Percentiles rank a stretch among this genome's conserved stretches.
Conservation (phyloP, 2,797 vertebrate species). For the Acipenser transmontanus region DNA sequence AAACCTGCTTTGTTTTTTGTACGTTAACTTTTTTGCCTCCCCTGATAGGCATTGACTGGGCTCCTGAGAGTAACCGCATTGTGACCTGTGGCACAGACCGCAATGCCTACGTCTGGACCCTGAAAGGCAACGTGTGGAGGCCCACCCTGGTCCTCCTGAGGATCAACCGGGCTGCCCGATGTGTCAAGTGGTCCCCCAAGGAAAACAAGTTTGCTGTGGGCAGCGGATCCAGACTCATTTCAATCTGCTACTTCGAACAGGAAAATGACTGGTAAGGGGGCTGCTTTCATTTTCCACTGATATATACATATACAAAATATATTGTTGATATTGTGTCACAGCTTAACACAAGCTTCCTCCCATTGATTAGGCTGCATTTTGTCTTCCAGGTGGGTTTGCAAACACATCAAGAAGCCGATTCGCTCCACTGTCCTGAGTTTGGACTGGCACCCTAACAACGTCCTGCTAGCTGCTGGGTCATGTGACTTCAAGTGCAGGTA, state of each 20-base stretch:
- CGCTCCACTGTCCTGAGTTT: conserved; percentile 65
- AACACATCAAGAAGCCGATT: conserved; percentile 74
- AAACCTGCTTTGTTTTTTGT: too few relatives aligned
- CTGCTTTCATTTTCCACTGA: too few relatives aligned
- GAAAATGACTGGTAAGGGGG: conserved; percentile 62
- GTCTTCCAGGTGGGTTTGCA: conserved; percentile 65
- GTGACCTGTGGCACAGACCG: conserved; percentile 68
- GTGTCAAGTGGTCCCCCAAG: conserved; percentile 65
- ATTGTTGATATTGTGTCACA: too few relatives aligned
- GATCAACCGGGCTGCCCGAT: conserved; percentile 66
- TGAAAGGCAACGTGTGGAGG: conserved; percentile 60
- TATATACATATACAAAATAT: too few relatives aligned
- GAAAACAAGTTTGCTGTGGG: conserved; percentile 72
- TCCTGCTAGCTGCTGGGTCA: conserved; percentile 62
- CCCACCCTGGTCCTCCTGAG: conserved; percentile 66
- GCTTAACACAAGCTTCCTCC: too few relatives aligned
- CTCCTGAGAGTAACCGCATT: conserved; percentile 65
- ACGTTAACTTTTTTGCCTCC: too few relatives aligned
- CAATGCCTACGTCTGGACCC: conserved; percentile 68
- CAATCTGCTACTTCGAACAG: conserved; percentile 71
- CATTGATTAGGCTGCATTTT: too few relatives aligned
- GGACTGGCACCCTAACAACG: conserved; percentile 69
- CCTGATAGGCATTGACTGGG: conserved; percentile 66
- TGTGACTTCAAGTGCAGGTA: conserved; percentile 72
- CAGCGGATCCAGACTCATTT: conserved; percentile 65